phyloP scores from a whole-genome alignment of 2,888 invertebrate genomes.

The Dermolepida albohirtum region DNA sequence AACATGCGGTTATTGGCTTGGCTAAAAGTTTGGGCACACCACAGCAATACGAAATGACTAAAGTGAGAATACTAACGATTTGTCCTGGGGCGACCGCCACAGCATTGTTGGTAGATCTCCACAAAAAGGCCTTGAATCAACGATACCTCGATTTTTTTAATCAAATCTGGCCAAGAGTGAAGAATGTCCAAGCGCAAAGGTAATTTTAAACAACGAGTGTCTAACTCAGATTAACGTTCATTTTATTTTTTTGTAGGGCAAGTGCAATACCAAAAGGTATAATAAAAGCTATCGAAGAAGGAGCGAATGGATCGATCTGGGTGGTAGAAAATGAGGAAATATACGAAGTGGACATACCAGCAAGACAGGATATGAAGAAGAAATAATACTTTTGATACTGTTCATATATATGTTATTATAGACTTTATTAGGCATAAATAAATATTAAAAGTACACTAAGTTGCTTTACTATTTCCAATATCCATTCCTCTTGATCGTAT shows the following conservation, averaged over 20 bases:
- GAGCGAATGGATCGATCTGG: slow-evolving; percentile 65
- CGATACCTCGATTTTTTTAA: slow-evolving; percentile 16
- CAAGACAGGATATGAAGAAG: slow-evolving; percentile 39
- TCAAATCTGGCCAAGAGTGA: not conserved
- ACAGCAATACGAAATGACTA: slow-evolving; percentile 58
- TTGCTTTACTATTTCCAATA: too few species aligned
- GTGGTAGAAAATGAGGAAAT: slow-evolving; percentile 62
- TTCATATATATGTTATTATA: too few species aligned
- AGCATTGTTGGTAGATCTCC: slow-evolving; percentile 37
- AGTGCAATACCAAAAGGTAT: slow-evolving; percentile 54
- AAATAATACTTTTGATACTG: too few species aligned
- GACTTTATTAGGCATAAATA: too few species aligned
- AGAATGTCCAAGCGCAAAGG: not conserved
- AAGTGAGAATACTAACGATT: slow-evolving; percentile 62
- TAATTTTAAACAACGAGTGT: not conserved
- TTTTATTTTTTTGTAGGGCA: slow-evolving; percentile 47
- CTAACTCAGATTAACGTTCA: not conserved
- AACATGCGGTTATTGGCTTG: slow-evolving; percentile 61
- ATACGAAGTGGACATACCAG: slow-evolving; percentile 59
- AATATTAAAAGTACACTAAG: too few species aligned
- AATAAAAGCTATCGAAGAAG: slow-evolving; percentile 55
- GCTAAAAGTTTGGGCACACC: slow-evolving; percentile 54
- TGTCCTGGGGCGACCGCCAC: slow-evolving; percentile 65
- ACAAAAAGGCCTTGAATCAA: slow-evolving; percentile 6
- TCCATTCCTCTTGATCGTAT: too few species aligned